These are phyloP conservation scores for Metridium senile DNA, from an alignment of 92 coral and sea anemone genomes.

Conservation along the genomic window DNA sequence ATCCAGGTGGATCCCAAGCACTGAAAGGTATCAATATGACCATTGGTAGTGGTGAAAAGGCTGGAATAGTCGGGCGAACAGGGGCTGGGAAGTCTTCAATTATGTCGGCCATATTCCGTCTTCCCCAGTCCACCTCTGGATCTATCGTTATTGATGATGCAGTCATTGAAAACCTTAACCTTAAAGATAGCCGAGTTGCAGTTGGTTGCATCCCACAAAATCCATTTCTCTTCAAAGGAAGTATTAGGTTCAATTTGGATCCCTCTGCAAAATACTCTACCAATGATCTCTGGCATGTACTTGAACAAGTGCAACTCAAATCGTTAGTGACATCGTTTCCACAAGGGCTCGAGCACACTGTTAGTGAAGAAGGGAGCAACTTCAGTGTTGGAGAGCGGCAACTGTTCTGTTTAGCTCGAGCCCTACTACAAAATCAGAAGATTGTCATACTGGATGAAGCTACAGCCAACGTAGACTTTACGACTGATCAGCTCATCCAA, in stretches of 20 bases:
- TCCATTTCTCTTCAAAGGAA: slow-evolving; percentile 62
- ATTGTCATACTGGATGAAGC: slow-evolving; percentile 62
- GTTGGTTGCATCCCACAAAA: slow-evolving; percentile 55
- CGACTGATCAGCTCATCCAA: slow-evolving; percentile 23
- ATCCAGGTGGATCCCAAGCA: slow-evolving; percentile 9
- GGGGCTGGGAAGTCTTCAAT: slow-evolving; percentile 62
- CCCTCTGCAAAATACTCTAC: slow-evolving; percentile 32
- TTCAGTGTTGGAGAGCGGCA: slow-evolving; percentile 68
- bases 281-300: slow-evolving; percentile 49
- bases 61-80: slow-evolving; percentile 60
- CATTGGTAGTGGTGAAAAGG: slow-evolving; percentile 38
- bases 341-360: slow-evolving; percentile 42
- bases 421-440: slow-evolving; percentile 48
- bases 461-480: slow-evolving; percentile 48
- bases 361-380: slow-evolving; percentile 52
- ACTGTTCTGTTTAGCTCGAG: slow-evolving; percentile 58
- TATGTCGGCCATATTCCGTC: slow-evolving; percentile 47
- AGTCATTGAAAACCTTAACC: slow-evolving; percentile 33
- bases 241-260: slow-evolving; percentile 47
- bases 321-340: slow-evolving; percentile 33
- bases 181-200: slow-evolving; percentile 37
- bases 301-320: slow-evolving; percentile 56
- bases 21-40: slow-evolving; percentile 19
- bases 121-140: slow-evolving; percentile 38
- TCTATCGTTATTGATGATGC: slow-evolving; percentile 40